Conservation (phyloP, 2,113 vertebrate genomes). For the Melozone crissalis region DNA sequence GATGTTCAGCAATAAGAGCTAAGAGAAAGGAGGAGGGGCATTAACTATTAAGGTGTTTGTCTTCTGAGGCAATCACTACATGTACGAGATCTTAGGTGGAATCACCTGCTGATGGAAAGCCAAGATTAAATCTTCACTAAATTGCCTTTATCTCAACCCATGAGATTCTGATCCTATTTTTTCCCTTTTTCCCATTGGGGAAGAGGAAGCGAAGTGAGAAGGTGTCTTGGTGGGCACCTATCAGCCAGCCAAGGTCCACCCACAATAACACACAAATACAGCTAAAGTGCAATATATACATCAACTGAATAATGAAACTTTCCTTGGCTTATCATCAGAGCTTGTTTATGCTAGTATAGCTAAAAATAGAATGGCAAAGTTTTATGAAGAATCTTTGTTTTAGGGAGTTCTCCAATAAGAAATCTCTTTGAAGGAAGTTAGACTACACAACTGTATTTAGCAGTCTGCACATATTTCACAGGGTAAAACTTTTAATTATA, state of each 20-base stretch:
- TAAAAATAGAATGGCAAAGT: neutral
- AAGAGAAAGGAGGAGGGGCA: neutral
- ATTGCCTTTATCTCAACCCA: neutral
- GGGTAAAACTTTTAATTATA: neutral
- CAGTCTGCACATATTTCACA: neutral
- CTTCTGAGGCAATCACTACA: neutral
- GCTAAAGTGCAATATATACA: neutral
- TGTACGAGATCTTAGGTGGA: accelerated
- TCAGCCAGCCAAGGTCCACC: neutral
- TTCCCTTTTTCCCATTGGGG: neutral
- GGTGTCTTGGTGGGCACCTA: accelerated
- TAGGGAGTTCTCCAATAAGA: neutral
- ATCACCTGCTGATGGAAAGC: neutral
- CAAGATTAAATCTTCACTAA: neutral
- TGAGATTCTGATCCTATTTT: neutral
- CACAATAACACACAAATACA: neutral
- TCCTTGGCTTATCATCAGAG: neutral
- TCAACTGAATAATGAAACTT: neutral
- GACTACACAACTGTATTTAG: neutral
- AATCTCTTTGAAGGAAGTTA: neutral
- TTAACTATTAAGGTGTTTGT: neutral
- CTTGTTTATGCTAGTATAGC: neutral
- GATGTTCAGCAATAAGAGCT: neutral
- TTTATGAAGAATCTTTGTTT: neutral
- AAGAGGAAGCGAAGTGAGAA: neutral